Base-by-base conservation (phyloP, 1,140 invertebrate species). In the Nixonia krombeini region DNA sequence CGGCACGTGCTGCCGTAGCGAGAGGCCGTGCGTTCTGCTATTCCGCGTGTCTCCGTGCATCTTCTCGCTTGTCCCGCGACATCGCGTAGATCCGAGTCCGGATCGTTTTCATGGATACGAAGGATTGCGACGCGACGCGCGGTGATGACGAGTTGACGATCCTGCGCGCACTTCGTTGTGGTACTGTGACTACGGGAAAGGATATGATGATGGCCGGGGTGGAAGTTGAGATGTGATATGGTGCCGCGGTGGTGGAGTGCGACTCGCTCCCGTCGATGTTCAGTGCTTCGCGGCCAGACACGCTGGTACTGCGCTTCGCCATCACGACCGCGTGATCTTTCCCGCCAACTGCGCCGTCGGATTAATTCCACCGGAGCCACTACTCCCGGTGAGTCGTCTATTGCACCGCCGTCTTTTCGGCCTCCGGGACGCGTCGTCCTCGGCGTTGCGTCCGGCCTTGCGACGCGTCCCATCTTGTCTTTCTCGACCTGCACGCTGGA, bases 1-100 rank as follows among this genome's bases (percentile, higher is more conserved):
- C 82, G 82, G 80, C 83, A 84, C 82, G 83, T 84, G 83, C 82
- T 83, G 82, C 72, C 82, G 78, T 76, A 61, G 76, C 51, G 79
- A 63, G 63, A 81, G 75, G 83, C 76, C 81, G 78, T 77, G 70
- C 46, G 53, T 71, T 74, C 64, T 58, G 28, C n/a, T 41, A 12
- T 38, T 47, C 21, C 29, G 1, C 33, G 38, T 25, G 29, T 35
- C 17, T n/a, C 47, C 7, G 12, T 35, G n/a, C 12, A 35, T 38
- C 2, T 38, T 12, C 28, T 31, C 8, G 10, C 3, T 33, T 42
- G n/a, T 46, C 17, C 8, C 53, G 41, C 21, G 41, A 26, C 13
- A 13, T 31, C 2, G 2, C 21, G 21, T 21, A 3, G 21, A n/a
- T n/a, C 25, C 25, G 25, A 26, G 25, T 26, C 10, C 29, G 29